Percentiles rank a stretch among this genome's conserved stretches.
These are phyloP conservation scores for Amphipyra tragopoginis DNA, from an alignment of 2,888 invertebrate genomes.

Conservation along the genomic window DNA sequence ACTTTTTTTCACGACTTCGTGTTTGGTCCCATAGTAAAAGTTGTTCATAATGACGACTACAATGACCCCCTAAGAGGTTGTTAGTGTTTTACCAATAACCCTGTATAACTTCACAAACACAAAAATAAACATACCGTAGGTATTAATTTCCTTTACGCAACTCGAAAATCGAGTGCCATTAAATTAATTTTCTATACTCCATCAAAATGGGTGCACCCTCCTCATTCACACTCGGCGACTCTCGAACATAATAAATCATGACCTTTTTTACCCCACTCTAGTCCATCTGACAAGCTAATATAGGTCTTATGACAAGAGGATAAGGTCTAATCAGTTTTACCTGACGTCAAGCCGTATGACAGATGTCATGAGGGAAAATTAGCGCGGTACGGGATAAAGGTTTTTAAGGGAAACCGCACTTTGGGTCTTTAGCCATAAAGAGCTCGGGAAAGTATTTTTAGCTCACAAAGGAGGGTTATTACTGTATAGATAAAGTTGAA, in stretches of 20 bases:
- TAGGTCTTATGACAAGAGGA: constrained; percentile 39
- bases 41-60: too few species aligned
- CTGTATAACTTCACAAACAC: neutral
- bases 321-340: constrained; percentile 25
- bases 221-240: constrained; percentile 65
- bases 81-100: too few species aligned
- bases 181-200: constrained; percentile 50
- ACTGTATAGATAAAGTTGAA: neutral
- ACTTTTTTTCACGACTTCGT: too few species aligned
- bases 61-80: too few species aligned
- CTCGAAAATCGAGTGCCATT: constrained; percentile 30
- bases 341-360: constrained; percentile 24
- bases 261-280: constrained; percentile 48
- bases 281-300: constrained; percentile 35
- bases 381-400: constrained; percentile 26
- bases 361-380: constrained; percentile 52
- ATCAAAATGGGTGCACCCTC: constrained; percentile 56
- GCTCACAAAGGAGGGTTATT: constrained; percentile 14
- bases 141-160: constrained; percentile 43
- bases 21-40: too few species aligned
- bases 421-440: constrained; percentile 5
- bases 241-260: constrained; percentile 68
- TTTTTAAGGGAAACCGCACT: constrained; percentile 31
- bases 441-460: constrained; percentile 27
- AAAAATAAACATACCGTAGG: too few species aligned